These are phyloP conservation scores for Heliocidaris erythrogramma DNA, from an alignment of 35 echinoderm and acorn worm genomes.

Conservation along the genomic window DNA sequence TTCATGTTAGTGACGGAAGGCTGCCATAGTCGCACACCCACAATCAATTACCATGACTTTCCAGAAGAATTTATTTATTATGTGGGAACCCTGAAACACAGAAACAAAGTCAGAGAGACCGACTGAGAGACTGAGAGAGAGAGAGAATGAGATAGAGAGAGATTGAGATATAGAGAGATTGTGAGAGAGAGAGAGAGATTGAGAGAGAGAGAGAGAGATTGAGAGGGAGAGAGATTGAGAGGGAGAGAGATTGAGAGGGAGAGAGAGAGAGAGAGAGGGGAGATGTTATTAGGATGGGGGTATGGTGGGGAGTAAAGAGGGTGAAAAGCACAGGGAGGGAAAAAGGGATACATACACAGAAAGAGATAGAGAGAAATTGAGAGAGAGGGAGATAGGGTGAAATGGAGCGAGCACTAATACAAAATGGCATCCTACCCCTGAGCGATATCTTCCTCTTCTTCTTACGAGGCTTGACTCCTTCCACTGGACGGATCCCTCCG, in stretches of 20 bases:
- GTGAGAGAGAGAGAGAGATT: background rate
- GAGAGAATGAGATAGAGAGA: too few relatives aligned
- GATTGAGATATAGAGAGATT: background rate
- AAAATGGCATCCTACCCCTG: constrained; percentile 52
- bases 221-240: background rate
- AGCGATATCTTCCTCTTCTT: constrained; percentile 76
- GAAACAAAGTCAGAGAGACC: too few relatives aligned
- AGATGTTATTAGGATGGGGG: background rate
- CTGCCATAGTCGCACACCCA: too few relatives aligned
- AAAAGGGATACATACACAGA: too few relatives aligned
- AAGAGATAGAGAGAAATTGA: too few relatives aligned
- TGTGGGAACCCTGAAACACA: too few relatives aligned
- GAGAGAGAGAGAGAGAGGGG: background rate
- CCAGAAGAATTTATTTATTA: too few relatives aligned
- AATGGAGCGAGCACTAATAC: background rate
- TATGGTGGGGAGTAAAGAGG: background rate
- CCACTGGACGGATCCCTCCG: constrained; percentile 73
- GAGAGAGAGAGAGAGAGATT: background rate
- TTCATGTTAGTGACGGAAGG: too few relatives aligned
- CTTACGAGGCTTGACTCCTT: constrained; percentile 74
- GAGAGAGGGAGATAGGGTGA: background rate
- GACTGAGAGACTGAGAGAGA: too few relatives aligned
- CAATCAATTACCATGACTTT: too few relatives aligned
- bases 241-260: background rate
- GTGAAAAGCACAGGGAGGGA: too few relatives aligned